Base-by-base conservation (phyloP, 2,888 invertebrate species). In the Scelioninae gen. 2 region DNA sequence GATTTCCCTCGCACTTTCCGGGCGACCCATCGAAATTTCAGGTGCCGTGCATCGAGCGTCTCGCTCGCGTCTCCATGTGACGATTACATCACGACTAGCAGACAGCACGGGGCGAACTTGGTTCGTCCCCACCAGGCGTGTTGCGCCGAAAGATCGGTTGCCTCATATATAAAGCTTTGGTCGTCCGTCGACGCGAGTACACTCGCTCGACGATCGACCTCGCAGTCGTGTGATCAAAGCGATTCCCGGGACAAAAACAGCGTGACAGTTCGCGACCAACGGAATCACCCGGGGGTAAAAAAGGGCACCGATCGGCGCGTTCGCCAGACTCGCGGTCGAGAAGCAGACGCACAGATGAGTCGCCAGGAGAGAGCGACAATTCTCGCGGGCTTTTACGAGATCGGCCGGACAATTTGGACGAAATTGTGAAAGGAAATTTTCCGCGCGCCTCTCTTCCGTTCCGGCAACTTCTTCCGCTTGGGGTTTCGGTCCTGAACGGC, bases 161-260 rank as follows among this genome's bases (percentile, higher is more conserved):
- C 72, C 79, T 79, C 78, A 78, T 79, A 80, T 83, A 83, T 83
- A 83, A 83, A 81, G 79, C 80, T 78, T 77, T 75, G 60, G 46
- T 72, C 55, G 74, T 67, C 71, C 63, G 74, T 74, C 74, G 72
- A 48, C 75, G 77, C 71, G 73, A 81, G 80, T 79, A 77, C 79
- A 80, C 75, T 81, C 78, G 78, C 76, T 78, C 52, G 55, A 61
- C 77, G 78, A 76, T 61, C 70, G 63, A 57, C 31, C 46, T 58
- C 68, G 67, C 55, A 33, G 35, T 31, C 45, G 73, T 70, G 35
- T 61, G 46, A 50, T 61, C n/a, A 61, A 31, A 64, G 57, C 19
- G 65, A 53, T 53, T 45, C 33, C 58, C 60, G 31, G 52, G 19
- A 48, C 70, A 53, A 33, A 52, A 63, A 22, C 57, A 41, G 57